Percentiles rank a stretch among this genome's conserved stretches.
Evolutionary conservation across 2,113 vertebrate species (phyloP).

Genomic region (Centrocercus urophasianus): DNA sequence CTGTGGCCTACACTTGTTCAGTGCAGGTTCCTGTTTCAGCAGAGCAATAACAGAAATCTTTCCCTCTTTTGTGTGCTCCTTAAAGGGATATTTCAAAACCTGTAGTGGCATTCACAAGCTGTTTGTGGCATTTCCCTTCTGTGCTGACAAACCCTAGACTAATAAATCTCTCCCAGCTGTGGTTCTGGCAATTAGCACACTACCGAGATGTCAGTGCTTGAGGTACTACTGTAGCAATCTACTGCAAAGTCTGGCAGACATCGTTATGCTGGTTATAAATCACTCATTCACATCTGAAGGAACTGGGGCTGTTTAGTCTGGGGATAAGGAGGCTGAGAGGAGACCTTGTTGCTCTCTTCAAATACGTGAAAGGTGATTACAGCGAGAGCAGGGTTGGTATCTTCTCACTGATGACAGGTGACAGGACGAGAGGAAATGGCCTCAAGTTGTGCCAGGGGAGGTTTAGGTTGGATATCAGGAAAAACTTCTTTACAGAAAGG

Average conservation of each 20-base stretch:
- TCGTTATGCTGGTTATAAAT: neutral
- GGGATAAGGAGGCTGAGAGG: too few species aligned
- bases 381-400: too few species aligned
- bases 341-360: too few species aligned
- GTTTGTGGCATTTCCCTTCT: neutral
- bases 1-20: fast-evolving
- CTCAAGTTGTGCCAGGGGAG: too few species aligned
- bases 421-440: too few species aligned
- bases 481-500: too few species aligned
- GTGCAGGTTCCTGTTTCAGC: neutral
- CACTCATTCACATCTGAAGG: neutral
- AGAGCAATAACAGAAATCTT: neutral
- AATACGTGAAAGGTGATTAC: too few species aligned
- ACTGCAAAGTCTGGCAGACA: neutral
- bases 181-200: neutral
- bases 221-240: neutral
- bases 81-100: neutral
- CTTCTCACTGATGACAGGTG: too few species aligned
- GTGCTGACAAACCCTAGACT: neutral
- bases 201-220: neutral
- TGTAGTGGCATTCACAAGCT: neutral
- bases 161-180: neutral
- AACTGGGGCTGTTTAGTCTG: too few species aligned
- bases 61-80: neutral
- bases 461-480: too few species aligned